These are phyloP conservation scores for Peromyscus maniculatus DNA, from an alignment of 2,113 vertebrate genomes.

Conservation along the genomic window DNA sequence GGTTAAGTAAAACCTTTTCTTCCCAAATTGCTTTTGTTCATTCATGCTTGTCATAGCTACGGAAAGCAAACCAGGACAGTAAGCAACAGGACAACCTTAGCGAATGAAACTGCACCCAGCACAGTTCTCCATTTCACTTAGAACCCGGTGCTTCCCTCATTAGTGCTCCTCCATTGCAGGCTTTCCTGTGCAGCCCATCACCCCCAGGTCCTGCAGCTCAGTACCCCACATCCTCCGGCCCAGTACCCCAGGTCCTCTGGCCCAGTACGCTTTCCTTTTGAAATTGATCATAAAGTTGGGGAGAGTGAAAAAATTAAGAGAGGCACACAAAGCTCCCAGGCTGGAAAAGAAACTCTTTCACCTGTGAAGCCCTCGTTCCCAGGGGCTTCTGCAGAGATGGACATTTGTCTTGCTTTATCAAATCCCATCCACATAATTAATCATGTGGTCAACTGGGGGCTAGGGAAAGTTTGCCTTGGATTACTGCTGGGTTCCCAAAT, in stretches of 20 bases:
- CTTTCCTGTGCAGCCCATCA: background rate
- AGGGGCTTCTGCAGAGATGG: background rate
- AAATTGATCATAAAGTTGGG: background rate
- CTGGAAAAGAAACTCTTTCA: background rate
- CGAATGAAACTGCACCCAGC: background rate
- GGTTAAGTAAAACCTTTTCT: background rate
- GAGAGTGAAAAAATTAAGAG: background rate
- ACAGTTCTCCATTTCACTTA: background rate
- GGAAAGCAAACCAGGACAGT: background rate
- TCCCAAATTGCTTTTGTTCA: too few relatives aligned
- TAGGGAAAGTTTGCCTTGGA: constrained; percentile 47
- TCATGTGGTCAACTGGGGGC: constrained; percentile 22
- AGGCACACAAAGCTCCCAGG: background rate
- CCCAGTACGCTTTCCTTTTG: background rate
- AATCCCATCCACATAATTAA: constrained; percentile 62
- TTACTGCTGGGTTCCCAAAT: background rate
- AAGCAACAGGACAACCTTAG: background rate
- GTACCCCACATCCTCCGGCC: background rate
- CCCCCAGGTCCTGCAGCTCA: background rate
- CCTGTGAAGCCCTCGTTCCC: background rate
- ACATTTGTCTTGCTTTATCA: constrained; percentile 70
- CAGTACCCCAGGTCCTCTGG: background rate
- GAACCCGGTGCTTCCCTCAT: background rate
- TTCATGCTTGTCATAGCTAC: background rate
- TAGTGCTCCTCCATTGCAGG: background rate